Conservation (phyloP, 2,888 invertebrate genomes). For the Biston betularia region DNA sequence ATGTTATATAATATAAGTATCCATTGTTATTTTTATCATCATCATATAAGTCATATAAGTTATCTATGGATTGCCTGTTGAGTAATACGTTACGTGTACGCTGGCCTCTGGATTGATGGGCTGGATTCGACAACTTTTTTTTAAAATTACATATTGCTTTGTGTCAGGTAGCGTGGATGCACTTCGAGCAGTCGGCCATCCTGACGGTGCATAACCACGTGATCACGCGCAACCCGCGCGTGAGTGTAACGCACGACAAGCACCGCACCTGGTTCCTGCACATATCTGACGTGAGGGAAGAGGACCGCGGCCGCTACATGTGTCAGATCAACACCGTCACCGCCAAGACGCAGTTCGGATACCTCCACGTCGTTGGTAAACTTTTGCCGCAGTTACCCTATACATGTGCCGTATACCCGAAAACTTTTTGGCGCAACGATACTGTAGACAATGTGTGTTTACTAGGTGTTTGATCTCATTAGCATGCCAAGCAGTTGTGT, state of each 20-base stretch:
- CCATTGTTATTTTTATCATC: no score
- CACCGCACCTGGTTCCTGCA: slow-evolving; percentile 97
- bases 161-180: slow-evolving; percentile 97
- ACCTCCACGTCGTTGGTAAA: slow-evolving; percentile 96
- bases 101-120: no score
- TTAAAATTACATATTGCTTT: background rate
- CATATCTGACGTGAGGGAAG: slow-evolving; percentile 96
- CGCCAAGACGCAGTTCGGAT: slow-evolving; percentile 97
- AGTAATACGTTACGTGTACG: no score
- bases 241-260: slow-evolving; percentile 96
- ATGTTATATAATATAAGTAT: no score
- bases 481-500: no score
- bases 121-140: no score
- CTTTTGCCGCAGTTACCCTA: background rate
- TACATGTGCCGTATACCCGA: background rate
- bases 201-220: slow-evolving; percentile 97
- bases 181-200: slow-evolving; percentile 97
- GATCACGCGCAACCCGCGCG: slow-evolving; percentile 96
- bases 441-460: no score
- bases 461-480: no score
- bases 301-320: slow-evolving; percentile 97
- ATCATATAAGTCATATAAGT: no score
- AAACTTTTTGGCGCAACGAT: no score
- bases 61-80: no score
- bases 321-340: slow-evolving; percentile 97